These are phyloP conservation scores for Polylopha cassiicola DNA, from an alignment of 2,888 invertebrate genomes.

Conservation along the genomic window DNA sequence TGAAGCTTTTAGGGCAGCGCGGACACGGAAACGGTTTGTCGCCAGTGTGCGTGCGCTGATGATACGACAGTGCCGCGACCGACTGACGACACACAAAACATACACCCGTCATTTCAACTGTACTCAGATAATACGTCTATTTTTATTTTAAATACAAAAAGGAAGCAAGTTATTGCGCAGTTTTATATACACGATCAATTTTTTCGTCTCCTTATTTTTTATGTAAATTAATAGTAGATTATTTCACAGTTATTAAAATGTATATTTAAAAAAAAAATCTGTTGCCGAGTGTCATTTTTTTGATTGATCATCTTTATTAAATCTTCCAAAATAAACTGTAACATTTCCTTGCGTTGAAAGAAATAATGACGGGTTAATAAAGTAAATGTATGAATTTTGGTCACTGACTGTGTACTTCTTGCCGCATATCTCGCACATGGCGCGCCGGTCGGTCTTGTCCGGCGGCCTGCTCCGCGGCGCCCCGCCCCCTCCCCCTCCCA, in stretches of 20 bases:
- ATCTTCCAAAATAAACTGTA: background rate
- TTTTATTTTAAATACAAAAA: too few relatives aligned
- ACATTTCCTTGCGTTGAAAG: slow-evolving; percentile 1
- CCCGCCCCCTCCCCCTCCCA: too few relatives aligned
- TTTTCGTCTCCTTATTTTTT: too few relatives aligned
- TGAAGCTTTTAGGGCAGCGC: slow-evolving; percentile 17
- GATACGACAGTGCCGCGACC: slow-evolving; percentile 17
- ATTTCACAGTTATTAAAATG: too few relatives aligned
- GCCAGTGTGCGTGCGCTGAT: slow-evolving; percentile 22
- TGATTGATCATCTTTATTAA: too few relatives aligned
- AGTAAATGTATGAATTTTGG: background rate
- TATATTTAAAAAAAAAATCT: too few relatives aligned
- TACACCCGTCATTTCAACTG: background rate
- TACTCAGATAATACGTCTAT: too few relatives aligned
- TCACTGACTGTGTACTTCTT: slow-evolving; percentile 49
- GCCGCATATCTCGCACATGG: slow-evolving; percentile 57
- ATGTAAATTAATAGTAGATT: too few relatives aligned
- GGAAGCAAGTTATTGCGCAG: too few relatives aligned
- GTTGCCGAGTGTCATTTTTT: too few relatives aligned
- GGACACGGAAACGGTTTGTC: slow-evolving; percentile 18
- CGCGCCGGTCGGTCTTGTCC: slow-evolving; percentile 8
- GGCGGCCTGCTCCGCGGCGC: background rate
- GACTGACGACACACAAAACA: slow-evolving; percentile 1
- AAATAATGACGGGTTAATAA: slow-evolving; percentile 2
- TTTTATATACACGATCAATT: too few relatives aligned